These are phyloP conservation scores for Orthosia incerta DNA, from an alignment of 2,888 invertebrate genomes.

Conservation along the genomic window DNA sequence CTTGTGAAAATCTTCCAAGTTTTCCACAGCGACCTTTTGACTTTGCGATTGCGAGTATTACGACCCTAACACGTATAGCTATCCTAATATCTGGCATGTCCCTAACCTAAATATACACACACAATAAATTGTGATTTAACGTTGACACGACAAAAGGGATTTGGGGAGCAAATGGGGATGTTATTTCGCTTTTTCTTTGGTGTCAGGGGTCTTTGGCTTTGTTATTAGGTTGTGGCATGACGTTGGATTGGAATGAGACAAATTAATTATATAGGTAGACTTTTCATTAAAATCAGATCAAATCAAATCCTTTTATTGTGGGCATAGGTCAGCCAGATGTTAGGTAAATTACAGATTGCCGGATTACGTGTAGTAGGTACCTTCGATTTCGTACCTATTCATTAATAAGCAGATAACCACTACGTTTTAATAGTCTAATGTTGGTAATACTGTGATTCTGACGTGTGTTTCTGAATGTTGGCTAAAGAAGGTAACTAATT, in stretches of 20 bases:
- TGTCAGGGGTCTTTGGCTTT: slow-evolving; percentile 21
- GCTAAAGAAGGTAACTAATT: too few relatives aligned
- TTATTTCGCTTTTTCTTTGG: slow-evolving; percentile 32
- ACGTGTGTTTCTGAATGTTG: too few relatives aligned
- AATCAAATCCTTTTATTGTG: too few relatives aligned
- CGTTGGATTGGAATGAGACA: background rate
- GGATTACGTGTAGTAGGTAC: background rate
- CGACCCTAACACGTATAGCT: slow-evolving; percentile 26
- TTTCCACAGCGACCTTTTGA: slow-evolving; percentile 25
- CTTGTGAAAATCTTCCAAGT: background rate
- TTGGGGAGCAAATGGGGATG: slow-evolving; percentile 43
- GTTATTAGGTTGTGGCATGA: slow-evolving; percentile 24
- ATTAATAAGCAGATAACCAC: too few relatives aligned
- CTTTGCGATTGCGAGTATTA: slow-evolving; percentile 13
- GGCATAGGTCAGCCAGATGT: too few relatives aligned
- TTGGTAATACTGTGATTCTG: too few relatives aligned
- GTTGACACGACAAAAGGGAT: slow-evolving; percentile 51
- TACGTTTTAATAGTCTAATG: too few relatives aligned
- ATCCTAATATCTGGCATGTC: slow-evolving; percentile 33
- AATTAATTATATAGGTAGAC: background rate
- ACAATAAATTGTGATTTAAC: slow-evolving; percentile 48
- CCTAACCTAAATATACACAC: slow-evolving; percentile 40
- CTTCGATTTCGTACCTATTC: background rate
- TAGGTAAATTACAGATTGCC: too few relatives aligned
- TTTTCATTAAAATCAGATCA: too few relatives aligned